phyloP scores from a whole-genome alignment of 2,888 invertebrate genomes.

The Adela reaumurella region DNA sequence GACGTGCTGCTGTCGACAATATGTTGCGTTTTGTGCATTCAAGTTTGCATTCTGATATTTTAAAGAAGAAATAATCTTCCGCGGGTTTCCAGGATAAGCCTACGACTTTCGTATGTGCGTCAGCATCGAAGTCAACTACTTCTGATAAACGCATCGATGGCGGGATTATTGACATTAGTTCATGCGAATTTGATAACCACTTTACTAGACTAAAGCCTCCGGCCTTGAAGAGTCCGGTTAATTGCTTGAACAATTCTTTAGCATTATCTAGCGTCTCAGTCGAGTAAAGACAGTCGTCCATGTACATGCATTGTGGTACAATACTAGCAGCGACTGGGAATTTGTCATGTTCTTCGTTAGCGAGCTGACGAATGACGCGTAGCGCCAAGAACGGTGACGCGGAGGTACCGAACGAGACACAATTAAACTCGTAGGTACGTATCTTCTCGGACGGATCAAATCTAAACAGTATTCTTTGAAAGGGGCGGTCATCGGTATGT shows the following conservation, averaged over 20 bases:
- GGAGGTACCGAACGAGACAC: neutral
- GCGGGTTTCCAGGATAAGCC: constrained; percentile 1
- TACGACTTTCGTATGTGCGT: neutral
- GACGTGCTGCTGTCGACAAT: neutral
- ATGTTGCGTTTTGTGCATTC: constrained; percentile 4
- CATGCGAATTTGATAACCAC: neutral
- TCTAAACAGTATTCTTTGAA: constrained; percentile 1
- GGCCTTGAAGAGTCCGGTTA: no score
- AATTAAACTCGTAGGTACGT: neutral
- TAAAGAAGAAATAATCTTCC: constrained; percentile 1
- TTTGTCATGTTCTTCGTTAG: neutral
- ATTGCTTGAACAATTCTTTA: neutral
- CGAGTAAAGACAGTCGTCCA: neutral
- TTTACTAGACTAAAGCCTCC: neutral
- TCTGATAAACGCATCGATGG: neutral
- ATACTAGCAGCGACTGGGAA: neutral
- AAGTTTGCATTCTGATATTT: neutral
- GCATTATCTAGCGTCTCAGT: neutral
- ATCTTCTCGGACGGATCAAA: neutral
- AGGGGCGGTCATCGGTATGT: neutral
- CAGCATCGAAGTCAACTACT: neutral
- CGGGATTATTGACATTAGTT: neutral
- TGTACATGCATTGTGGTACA: neutral
- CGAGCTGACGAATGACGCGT: neutral
- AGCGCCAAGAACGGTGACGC: neutral